Base-by-base conservation (phyloP, 2,113 vertebrate genomes). In the Ciconia stormi region DNA sequence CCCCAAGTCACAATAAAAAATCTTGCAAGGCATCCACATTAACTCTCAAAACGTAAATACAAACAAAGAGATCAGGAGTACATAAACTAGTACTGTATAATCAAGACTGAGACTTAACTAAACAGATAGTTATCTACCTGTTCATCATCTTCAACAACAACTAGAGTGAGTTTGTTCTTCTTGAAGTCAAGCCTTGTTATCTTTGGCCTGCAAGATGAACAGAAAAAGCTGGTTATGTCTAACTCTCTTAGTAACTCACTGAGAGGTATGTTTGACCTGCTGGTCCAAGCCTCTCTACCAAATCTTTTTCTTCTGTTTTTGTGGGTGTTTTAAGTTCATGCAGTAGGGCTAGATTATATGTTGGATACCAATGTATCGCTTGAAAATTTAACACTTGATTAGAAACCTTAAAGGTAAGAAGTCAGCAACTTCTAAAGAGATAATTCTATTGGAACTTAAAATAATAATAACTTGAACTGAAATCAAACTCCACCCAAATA, bases 151-250 rank as follows among this genome's bases (percentile, higher is more conserved):
- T 99, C 99, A 95, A 99, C 99, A 55, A 99, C 99, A 86, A 99
- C 99, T 29, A 99, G 97, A 3, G 99, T 99, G 96, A 99, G 98
- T 95, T 99, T 99, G 97, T 98, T 99, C 97, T 99, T 99, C 98
- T 98, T 99, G 95, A 99, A 99, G 97, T 99, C 99, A 97, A 99
- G 97, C 53, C 99, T 98, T 44, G 99, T 99, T 97, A 99, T 99
- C 97, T 99, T 99, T 36, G 99, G 99, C 99, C 99, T 99, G 94
- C 14, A 96, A 82, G 70, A 36, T 52, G 55, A 92, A 82, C 18
- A 95, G 32, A 94, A 92, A 40, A 86, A 26, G 30, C 27, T 91
- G 59, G 67, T 96, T 91, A 95, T 0, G 4, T 10, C 38, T 82
- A 61, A 78, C 34, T 55, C 50, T 50, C 36, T 36, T 3, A 42